Base-by-base conservation (phyloP, 2,113 vertebrate species). In the Furnarius figulus region DNA sequence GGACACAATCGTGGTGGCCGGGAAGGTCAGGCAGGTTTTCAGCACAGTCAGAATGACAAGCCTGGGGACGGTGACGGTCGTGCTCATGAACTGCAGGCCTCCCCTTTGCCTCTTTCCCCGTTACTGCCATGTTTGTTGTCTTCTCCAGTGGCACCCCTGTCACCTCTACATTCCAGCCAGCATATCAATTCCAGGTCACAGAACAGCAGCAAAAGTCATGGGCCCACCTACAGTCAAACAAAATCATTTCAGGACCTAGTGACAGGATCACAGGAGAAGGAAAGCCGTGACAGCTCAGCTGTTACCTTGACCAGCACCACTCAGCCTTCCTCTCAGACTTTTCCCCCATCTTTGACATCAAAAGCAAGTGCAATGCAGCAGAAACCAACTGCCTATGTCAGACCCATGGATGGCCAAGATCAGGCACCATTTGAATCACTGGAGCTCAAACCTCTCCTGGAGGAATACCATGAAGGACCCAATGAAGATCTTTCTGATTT, bases 391-490 rank as follows among this genome's bases (percentile, higher is more conserved):
- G 99, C 99, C 7, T 99, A 99, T 5, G 99, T 99, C 58, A 98
- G 99, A 73, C 99, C 99, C 79, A 99, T 99, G 99, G 99, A 99
- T 39, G 99, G 98, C 61, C 99, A 99, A 94, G 99, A 99, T 71
- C 99, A 99, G 97, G 97, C 98, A 28, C 97, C 98, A 7, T 98
- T 94, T 17, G 98, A 98, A 85, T 99, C 99, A 3, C 99, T 99
- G 0, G 98, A 99, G 76, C 98, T 99, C 40, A 99, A 99, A 83
- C 97, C 98, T 18, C 96, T 98, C 9, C 97, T 98, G 2, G 98
- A 99, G 47, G 98, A 98, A 68, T 98, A 98, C 74, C 94, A 89
- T 0, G 94, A 95, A 71, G 97, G 97, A 95, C 86, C 96, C 31
- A 99, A 98, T 31, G 98, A 97, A 83, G 98, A 98, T 81, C 89